These are phyloP conservation scores for Ditula angustiorana DNA, from an alignment of 2,888 invertebrate species.

Conservation along the genomic window DNA sequence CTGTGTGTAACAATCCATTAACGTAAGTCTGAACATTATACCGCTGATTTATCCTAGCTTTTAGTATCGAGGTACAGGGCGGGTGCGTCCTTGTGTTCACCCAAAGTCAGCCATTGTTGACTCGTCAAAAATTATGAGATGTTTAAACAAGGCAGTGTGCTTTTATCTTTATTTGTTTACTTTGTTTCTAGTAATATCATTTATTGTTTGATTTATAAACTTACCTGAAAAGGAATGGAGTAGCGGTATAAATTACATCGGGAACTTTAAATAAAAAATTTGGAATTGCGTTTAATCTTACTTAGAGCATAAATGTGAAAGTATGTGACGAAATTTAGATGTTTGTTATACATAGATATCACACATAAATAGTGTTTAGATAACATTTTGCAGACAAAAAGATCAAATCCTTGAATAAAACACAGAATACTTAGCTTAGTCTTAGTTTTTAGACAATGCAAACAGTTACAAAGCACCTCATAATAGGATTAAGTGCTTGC, in stretches of 20 bases:
- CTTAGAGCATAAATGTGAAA: too few species aligned
- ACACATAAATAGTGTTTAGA: too few species aligned
- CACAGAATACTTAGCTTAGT: too few species aligned
- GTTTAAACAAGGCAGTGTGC: slow-evolving; percentile 13
- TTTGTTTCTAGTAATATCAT: neutral
- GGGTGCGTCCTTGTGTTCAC: slow-evolving; percentile 10
- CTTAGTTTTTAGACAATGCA: too few species aligned
- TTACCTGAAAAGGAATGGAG: neutral
- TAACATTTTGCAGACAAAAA: too few species aligned
- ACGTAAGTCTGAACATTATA: slow-evolving; percentile 1
- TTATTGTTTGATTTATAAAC: neutral
- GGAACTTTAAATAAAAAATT: too few species aligned
- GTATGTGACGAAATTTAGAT: too few species aligned
- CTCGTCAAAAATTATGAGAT: slow-evolving; percentile 21
- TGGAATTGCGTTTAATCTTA: too few species aligned
- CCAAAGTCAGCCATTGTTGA: slow-evolving; percentile 7
- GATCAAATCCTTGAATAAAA: too few species aligned
- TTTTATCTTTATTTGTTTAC: slow-evolving; percentile 11
- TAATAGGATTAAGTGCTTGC: too few species aligned
- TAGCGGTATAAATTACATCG: neutral
- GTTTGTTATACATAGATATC: too few species aligned
- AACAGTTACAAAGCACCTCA: too few species aligned
- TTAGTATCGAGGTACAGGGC: slow-evolving; percentile 3
- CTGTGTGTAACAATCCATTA: slow-evolving; percentile 19
- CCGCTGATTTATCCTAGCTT: slow-evolving; percentile 17